Conservation (phyloP, 35 echinoderm and acorn worm species). For the Ptychodera flava region DNA sequence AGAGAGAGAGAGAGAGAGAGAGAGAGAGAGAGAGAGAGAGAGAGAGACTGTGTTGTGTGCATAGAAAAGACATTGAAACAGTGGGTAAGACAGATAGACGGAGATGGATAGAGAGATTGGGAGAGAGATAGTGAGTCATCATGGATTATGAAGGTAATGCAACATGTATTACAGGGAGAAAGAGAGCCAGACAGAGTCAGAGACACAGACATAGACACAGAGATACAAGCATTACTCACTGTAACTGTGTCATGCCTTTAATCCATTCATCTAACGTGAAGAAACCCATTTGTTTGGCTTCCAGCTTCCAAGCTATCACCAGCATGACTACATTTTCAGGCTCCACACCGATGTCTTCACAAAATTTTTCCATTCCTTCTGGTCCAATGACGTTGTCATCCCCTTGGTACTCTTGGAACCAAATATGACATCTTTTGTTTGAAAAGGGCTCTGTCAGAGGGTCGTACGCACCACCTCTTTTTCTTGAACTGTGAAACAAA, state of each 20-base stretch:
- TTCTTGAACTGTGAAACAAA: not conserved
- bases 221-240: too few relatives aligned
- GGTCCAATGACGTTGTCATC: slow-evolving; percentile 53
- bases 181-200: too few relatives aligned
- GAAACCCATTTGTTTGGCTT: slow-evolving; percentile 95
- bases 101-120: too few relatives aligned
- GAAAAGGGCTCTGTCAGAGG: slow-evolving; percentile 32
- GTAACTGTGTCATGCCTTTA: slow-evolving; percentile 88
- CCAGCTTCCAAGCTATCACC: slow-evolving; percentile 84
- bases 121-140: too few relatives aligned
- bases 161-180: too few relatives aligned
- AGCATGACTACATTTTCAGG: slow-evolving; percentile 97
- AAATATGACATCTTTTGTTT: slow-evolving; percentile 63
- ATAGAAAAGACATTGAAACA: too few relatives aligned
- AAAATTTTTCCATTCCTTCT: slow-evolving; percentile 98
- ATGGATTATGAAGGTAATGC: too few relatives aligned
- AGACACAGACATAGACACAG: too few relatives aligned
- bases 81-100: too few relatives aligned
- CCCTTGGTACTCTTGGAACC: slow-evolving; percentile 79
- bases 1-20: too few relatives aligned
- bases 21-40: too few relatives aligned
- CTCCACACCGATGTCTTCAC: slow-evolving; percentile 95
- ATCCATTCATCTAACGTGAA: slow-evolving; percentile 91
- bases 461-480: not conserved
- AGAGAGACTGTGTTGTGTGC: too few relatives aligned